Conservation (phyloP, 2,113 vertebrate species). For the Mugil cephalus region DNA sequence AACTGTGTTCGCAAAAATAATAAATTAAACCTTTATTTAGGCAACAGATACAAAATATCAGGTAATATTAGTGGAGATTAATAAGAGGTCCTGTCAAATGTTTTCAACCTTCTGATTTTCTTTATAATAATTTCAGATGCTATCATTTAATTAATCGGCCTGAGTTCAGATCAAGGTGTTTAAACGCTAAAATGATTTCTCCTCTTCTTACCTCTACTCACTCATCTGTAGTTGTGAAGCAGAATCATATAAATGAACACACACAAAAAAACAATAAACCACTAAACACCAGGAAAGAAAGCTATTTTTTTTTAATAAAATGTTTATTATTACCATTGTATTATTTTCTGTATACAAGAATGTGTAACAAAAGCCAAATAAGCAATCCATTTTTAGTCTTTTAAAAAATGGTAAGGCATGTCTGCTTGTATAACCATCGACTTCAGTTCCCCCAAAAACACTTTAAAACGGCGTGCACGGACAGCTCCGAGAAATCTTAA, state of each 20-base stretch:
- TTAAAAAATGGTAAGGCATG: slow-evolving; percentile 86
- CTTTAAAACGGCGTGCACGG: slow-evolving; percentile 68
- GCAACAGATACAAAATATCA: too few relatives aligned
- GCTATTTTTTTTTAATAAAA: slow-evolving; percentile 74
- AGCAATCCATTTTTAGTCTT: slow-evolving; percentile 82
- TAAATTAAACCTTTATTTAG: too few relatives aligned
- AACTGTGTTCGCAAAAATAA: too few relatives aligned
- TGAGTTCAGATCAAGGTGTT: background rate
- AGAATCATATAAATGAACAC: too few relatives aligned
- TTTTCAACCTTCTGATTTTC: too few relatives aligned
- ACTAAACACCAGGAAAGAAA: background rate
- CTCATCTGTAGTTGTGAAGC: background rate
- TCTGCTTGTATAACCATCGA: slow-evolving; percentile 79
- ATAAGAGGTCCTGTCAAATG: too few relatives aligned
- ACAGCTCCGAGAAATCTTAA: slow-evolving; percentile 55
- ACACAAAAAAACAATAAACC: background rate
- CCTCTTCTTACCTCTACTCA: too few relatives aligned
- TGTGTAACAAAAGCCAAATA: slow-evolving; percentile 87
- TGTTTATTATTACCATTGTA: slow-evolving; percentile 83
- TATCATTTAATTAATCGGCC: background rate
- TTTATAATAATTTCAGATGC: too few relatives aligned
- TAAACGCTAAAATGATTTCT: too few relatives aligned
- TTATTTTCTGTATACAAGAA: slow-evolving; percentile 86
- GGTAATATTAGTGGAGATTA: too few relatives aligned
- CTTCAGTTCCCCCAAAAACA: slow-evolving; percentile 64